phyloP scores from a whole-genome alignment of 2,113 vertebrate species.

The Burhinus oedicnemus region DNA sequence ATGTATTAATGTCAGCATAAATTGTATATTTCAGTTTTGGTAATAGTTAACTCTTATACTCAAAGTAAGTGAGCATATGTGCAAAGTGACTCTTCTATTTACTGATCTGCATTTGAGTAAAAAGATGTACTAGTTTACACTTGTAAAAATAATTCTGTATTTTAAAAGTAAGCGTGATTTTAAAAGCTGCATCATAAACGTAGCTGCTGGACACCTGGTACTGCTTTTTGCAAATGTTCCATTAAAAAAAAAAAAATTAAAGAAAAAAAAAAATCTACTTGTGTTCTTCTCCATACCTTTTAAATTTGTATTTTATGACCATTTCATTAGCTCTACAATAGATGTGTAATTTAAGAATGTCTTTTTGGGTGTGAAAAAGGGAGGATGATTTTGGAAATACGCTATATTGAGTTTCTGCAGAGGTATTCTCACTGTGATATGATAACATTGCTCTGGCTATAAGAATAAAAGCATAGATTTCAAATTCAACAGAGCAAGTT shows the following conservation, averaged over 20 bases:
- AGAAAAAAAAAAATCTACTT: neutral
- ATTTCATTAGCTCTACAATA: neutral
- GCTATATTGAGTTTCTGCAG: neutral
- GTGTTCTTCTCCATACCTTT: neutral
- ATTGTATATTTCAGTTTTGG: neutral
- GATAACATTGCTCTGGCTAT: neutral
- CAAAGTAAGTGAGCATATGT: neutral
- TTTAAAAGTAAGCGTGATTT: neutral
- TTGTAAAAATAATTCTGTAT: neutral
- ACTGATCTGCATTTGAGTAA: neutral
- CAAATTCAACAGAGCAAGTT: neutral
- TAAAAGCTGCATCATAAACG: neutral
- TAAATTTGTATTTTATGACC: neutral
- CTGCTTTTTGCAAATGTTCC: neutral
- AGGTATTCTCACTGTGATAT: neutral
- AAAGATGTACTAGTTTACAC: neutral
- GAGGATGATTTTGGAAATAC: neutral
- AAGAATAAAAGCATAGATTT: slow-evolving; percentile 6
- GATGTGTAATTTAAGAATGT: neutral
- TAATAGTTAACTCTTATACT: neutral
- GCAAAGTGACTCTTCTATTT: neutral
- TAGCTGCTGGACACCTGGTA: neutral
- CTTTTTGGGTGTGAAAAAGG: neutral
- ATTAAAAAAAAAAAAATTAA: neutral
- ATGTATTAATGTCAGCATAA: neutral